Evolutionary conservation across 2,888 invertebrate genomes (phyloP).

Genomic region (Yponomeuta cagnagella): DNA sequence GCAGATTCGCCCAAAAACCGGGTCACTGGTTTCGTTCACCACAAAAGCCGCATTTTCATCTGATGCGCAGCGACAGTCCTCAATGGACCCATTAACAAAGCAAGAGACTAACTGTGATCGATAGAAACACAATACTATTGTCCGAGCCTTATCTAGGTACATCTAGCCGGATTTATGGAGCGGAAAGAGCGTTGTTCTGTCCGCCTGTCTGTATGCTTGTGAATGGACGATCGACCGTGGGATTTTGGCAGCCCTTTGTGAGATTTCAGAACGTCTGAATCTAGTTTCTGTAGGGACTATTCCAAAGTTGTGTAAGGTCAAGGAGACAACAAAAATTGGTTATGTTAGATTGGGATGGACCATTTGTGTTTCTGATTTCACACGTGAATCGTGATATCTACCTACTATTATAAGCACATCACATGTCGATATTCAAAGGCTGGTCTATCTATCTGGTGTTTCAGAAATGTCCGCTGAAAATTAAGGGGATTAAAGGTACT

Average conservation of each 20-base stretch:
- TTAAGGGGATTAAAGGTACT: no score
- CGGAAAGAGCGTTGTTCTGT: slow-evolving; percentile 34
- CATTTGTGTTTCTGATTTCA: background rate
- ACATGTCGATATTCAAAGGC: background rate
- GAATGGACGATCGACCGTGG: slow-evolving; percentile 3
- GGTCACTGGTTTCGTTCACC: slow-evolving; percentile 5
- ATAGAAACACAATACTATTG: slow-evolving; percentile 32
- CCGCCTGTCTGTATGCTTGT: background rate
- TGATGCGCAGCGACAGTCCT: background rate
- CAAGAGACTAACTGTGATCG: slow-evolving; percentile 37
- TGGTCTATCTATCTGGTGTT: no score
- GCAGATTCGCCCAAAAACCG: slow-evolving; percentile 2
- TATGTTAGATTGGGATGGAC: no score
- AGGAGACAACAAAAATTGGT: no score
- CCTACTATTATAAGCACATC: background rate
- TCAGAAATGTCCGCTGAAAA: no score
- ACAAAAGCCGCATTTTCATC: slow-evolving; percentile 8
- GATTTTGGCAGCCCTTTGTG: slow-evolving; percentile 7
- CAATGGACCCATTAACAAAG: slow-evolving; percentile 15
- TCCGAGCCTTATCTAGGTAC: slow-evolving; percentile 7
- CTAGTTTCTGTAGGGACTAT: background rate
- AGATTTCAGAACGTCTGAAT: background rate
- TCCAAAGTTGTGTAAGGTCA: background rate
- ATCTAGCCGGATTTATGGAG: slow-evolving; percentile 34
- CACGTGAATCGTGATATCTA: no score